These are phyloP conservation scores for Trachelus troglodyta DNA, from an alignment of 2,888 invertebrate genomes.

Conservation along the genomic window DNA sequence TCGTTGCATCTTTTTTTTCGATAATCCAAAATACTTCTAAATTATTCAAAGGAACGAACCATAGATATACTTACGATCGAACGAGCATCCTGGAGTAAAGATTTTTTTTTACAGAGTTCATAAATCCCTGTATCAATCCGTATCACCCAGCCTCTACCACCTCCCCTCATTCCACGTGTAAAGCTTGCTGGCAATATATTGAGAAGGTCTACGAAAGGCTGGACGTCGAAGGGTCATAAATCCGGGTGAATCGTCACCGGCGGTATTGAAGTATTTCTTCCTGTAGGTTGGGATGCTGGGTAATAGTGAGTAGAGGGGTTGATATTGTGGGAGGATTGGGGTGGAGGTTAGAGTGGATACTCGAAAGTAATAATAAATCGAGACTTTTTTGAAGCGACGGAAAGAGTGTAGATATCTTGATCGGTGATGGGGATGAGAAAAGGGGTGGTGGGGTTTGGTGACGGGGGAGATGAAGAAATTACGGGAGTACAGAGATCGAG, in stretches of 20 bases:
- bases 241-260: not conserved
- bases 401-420: slow-evolving; percentile 18
- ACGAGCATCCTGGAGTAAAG: not conserved
- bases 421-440: slow-evolving; percentile 7
- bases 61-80: not conserved
- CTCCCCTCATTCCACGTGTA: not conserved
- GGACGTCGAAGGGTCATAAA: not conserved
- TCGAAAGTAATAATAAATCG: slow-evolving; percentile 6
- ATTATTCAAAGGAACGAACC: not conserved
- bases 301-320: not conserved
- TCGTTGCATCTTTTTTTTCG: not conserved
- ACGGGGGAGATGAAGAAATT: not conserved
- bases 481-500: not conserved
- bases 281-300: too few relatives aligned
- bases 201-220: not conserved
- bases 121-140: not conserved
- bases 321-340: not conserved
- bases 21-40: not conserved
- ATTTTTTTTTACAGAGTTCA: not conserved
- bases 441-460: not conserved
- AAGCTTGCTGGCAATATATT: not conserved
- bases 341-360: not conserved
- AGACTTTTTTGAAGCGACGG: not conserved
- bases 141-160: too few relatives aligned
- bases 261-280: not conserved